Base-by-base conservation (phyloP, 2,113 vertebrate genomes). In the Mustelus asterias region DNA sequence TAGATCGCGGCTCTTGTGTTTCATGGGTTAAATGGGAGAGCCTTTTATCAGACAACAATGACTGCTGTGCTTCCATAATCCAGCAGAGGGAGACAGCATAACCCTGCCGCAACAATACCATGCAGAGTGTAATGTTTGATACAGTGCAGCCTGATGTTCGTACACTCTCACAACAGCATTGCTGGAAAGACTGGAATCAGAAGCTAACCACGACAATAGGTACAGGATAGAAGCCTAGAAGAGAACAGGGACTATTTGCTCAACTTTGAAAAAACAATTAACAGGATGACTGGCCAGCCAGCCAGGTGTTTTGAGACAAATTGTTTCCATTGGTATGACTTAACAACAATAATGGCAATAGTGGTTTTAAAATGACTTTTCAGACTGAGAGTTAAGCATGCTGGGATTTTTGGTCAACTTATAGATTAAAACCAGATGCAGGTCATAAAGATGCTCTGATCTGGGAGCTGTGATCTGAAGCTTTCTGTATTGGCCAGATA, bases 81-180 rank as follows among this genome's bases (percentile, higher is more conserved):
- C 89, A 93, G 89, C 60, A 93, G 89, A 93, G 89, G 89, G 89
- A 93, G 89, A 1, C n/a, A 67, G 89, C 6, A 7, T 65, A 33
- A 54, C 2, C 48, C 2, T 54, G 48, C 48, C 4, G 3, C 48
- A 54, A 54, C 48, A 2, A 54, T 54, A 54, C 48, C 1, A 0
- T 54, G 48, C 48, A 54, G 48, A 54, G 48, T 54, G 48, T 54
- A 54, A 37, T 65, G 37, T 67, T 93, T 67, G 20, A 3, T 8
- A 9, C 33, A 93, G 33, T 20, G 6, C 89, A 93, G 33, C 7
- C 5, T 37, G 58, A 37, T 37, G 29, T 60, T 90, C 26, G 11
- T 14, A 14, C 13, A 0, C 0, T 93, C 60, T 8, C 60, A 9
- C 14, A n/a, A 18, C 29, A 65, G 60, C 89, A 67, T 37, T 65